Conservation (phyloP, 2,797 vertebrate genomes). For the Halcyon leucocephala region DNA sequence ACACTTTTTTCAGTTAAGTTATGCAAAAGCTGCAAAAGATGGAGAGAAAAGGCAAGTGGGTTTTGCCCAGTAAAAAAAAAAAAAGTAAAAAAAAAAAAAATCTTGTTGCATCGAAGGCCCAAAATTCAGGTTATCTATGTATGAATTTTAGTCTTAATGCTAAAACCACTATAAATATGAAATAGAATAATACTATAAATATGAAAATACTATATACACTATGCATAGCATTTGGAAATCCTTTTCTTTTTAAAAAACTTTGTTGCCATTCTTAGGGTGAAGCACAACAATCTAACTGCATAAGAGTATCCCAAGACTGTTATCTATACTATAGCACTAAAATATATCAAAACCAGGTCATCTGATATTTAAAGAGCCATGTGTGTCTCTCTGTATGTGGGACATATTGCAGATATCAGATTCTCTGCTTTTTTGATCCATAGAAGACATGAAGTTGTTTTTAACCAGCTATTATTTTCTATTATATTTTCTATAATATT, state of each 20-base stretch:
- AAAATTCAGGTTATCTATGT: neutral
- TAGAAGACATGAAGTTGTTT: slow-evolving; percentile 9
- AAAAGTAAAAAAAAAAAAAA: neutral
- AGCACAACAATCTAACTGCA: neutral
- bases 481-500: neutral
- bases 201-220: neutral
- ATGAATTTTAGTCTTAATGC: neutral
- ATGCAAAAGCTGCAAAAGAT: neutral
- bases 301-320: neutral
- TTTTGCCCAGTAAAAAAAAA: neutral
- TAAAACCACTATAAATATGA: neutral
- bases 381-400: neutral
- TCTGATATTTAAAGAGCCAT: slow-evolving; percentile 1
- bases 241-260: neutral
- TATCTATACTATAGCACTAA: neutral
- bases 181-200: neutral
- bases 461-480: neutral
- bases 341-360: slow-evolving; percentile 16
- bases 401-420: neutral
- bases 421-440: no score
- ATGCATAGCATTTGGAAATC: neutral
- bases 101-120: neutral
- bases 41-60: neutral
- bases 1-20: neutral
- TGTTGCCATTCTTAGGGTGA: neutral